Percentiles rank a stretch among this genome's conserved stretches.
Conservation (phyloP, 2,888 invertebrate genomes). For the Drosophila koepferae region DNA sequence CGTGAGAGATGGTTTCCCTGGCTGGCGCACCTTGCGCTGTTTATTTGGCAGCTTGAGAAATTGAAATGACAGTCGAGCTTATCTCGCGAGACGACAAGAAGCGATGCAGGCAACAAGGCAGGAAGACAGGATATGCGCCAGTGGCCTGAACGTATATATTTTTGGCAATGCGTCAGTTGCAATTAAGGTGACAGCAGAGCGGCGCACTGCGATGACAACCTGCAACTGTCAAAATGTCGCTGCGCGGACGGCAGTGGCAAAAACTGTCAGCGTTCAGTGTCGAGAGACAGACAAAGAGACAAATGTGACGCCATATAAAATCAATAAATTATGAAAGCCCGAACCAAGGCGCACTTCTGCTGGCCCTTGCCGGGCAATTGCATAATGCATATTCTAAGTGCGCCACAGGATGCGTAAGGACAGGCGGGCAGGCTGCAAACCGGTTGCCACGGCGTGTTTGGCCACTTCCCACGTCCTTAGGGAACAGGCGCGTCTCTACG, state of each 20-base stretch:
- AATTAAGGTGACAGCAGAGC: constrained; percentile 72
- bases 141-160: constrained; percentile 36
- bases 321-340: constrained; percentile 76
- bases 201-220: constrained; percentile 50
- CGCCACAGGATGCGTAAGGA: constrained; percentile 43
- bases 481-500: constrained; percentile 45
- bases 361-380: constrained; percentile 39
- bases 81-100: constrained; percentile 46
- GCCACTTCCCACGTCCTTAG: constrained; percentile 60
- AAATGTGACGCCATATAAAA: constrained; percentile 82
- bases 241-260: constrained; percentile 65
- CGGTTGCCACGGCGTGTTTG: constrained; percentile 46
- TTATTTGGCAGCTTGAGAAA: constrained; percentile 65
- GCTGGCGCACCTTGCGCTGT: constrained; percentile 67
- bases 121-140: constrained; percentile 25
- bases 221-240: constrained; percentile 65
- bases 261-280: constrained; percentile 72
- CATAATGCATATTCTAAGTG: constrained; percentile 76
- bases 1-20: background rate
- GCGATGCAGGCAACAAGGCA: constrained; percentile 4
- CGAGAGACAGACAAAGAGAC: constrained; percentile 69
- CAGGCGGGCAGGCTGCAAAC: constrained; percentile 38
- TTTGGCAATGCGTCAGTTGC: constrained; percentile 80
- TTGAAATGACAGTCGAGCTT: constrained; percentile 76
- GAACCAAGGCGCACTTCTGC: constrained; percentile 46